Evolutionary conservation across 2,113 vertebrate species (phyloP).

Genomic region (Chascanopsetta lugubris): DNA sequence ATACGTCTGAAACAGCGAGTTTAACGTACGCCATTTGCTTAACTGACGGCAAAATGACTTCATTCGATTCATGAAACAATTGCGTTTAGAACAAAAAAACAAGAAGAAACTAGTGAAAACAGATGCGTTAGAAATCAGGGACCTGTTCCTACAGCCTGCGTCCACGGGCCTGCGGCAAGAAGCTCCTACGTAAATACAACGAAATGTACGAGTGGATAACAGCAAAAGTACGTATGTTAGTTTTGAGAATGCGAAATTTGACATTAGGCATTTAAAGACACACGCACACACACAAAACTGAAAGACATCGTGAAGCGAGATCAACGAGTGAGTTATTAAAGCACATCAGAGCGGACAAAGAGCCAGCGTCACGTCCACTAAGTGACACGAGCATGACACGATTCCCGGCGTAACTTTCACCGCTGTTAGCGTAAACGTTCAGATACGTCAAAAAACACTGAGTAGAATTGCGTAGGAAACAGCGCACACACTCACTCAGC

Average conservation of each 20-base stretch:
- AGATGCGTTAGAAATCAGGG: constrained; percentile 7
- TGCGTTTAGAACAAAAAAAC: too few species aligned
- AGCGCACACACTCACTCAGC: too few species aligned
- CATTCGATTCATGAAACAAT: not conserved
- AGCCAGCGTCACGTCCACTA: constrained; percentile 51
- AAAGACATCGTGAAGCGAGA: not conserved
- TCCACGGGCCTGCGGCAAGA: constrained; percentile 51
- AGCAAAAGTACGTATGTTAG: not conserved
- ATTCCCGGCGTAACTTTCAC: constrained; percentile 53
- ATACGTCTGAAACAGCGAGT: constrained; percentile 9
- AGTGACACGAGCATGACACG: constrained; percentile 38
- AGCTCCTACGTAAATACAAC: not conserved
- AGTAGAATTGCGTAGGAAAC: not conserved
- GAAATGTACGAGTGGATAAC: not conserved
- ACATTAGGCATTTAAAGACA: not conserved
- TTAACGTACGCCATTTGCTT: not conserved
- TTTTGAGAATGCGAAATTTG: not conserved
- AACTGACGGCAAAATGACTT: not conserved
- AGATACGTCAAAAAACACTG: not conserved
- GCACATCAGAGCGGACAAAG: constrained; percentile 71
- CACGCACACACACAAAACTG: not conserved
- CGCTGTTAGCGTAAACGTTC: not conserved
- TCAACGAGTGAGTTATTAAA: constrained; percentile 10
- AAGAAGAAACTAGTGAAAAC: not conserved
- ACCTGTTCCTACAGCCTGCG: not conserved